Evolutionary conservation across 2,888 invertebrate genomes (phyloP), one percentile per base, ranked within the genome.

Genomic region (Podabrus alpinus): DNA sequence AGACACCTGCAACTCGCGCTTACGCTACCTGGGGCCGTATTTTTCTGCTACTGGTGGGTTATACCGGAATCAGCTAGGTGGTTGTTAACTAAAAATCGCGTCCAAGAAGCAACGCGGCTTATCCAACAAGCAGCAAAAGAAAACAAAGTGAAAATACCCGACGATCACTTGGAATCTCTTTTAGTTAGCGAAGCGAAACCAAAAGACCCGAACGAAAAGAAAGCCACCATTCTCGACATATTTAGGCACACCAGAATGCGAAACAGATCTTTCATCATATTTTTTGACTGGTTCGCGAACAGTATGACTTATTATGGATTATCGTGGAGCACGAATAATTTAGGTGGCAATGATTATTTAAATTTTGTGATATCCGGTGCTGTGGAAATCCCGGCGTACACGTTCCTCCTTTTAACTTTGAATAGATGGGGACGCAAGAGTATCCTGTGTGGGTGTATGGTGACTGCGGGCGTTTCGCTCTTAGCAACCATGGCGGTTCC

Each of bases 231-330:
- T 1, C 87, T 91, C 62, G 92, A 92, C 84, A 87, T 92, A 13
- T 89, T 93, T 78, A 88, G 88, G 75, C 90, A 92, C 85, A 90
- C 92, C 1, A 92, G 92, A 83, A 87, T 94, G 66, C 88, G 92
- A 74, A 90, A 89, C 78, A 92, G 92, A 82, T 90, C 91, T 45
- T 84, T 92, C n/a, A 88, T 93, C 70, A 90, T 94, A 78, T 93
- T 94, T 86, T 93, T 92, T 84, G 92, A 92, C 84, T 94, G 94
- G 94, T 92, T 94, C 85, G 94, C 93, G 15, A 93, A 92, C 83
- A 93, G 93, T 81, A 92, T 92, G 74, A 92, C 93, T 9, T 95
- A 94, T 86, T 94, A 94, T 82, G 94, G 94, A 0, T 86, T 95
- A 9, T 94, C 94, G 0, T 92, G 94, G 92, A 93, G 92, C 83